Evolutionary conservation across 2,797 vertebrate species (phyloP).

Genomic region (Erethizon dorsatum): DNA sequence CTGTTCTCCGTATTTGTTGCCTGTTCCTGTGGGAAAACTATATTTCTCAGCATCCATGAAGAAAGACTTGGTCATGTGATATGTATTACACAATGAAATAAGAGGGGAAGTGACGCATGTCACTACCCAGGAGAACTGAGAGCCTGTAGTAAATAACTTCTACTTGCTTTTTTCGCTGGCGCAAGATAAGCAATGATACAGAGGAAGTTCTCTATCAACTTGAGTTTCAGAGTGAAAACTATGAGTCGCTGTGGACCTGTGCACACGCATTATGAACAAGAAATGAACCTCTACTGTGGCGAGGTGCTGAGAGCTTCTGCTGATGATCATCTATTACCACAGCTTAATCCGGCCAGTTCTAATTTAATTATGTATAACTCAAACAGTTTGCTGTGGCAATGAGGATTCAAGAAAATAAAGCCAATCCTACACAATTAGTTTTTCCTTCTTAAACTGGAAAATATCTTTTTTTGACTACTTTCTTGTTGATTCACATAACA

Average conservation of each 20-base stretch:
- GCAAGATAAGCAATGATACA: not conserved
- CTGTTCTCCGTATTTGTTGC: not conserved
- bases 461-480: not conserved
- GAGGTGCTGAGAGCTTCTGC: not conserved
- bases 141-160: not conserved
- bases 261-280: not conserved
- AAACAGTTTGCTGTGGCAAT: not conserved
- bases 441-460: not conserved
- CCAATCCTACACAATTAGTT: not conserved
- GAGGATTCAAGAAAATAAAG: slow-evolving; percentile 14
- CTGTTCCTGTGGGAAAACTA: not conserved
- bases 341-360: not conserved
- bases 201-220: not conserved
- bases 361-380: not conserved
- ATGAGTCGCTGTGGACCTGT: not conserved
- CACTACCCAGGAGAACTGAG: not conserved
- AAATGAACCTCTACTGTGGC: not conserved
- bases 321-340: not conserved
- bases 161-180: not conserved
- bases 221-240: not conserved
- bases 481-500: not conserved
- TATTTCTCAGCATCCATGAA: not conserved
- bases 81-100: not conserved
- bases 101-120: not conserved
- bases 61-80: not conserved